Conservation (phyloP, 2,888 invertebrate species). For the Helicoverpa assulta region DNA sequence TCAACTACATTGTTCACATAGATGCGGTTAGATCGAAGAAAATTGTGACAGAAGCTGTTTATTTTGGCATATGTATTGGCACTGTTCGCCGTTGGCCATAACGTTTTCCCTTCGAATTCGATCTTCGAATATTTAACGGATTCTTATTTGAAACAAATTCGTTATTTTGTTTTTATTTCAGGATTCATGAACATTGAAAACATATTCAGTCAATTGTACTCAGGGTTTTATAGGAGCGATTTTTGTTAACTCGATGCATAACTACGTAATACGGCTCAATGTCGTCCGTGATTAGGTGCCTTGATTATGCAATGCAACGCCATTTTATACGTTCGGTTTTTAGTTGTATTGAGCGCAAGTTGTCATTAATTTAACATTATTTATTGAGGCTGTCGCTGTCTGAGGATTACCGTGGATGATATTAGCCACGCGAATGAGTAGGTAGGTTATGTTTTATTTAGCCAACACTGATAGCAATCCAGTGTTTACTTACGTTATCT, state of each 20-base stretch:
- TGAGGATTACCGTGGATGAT: slow-evolving; percentile 21
- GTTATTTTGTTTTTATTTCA: slow-evolving; percentile 59
- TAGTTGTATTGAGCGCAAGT: not conserved
- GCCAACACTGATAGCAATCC: not conserved
- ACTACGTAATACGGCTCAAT: slow-evolving; percentile 61
- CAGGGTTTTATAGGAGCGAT: slow-evolving; percentile 4
- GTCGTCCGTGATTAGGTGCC: slow-evolving; percentile 61
- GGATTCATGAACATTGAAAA: slow-evolving; percentile 27
- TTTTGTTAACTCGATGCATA: slow-evolving; percentile 43
- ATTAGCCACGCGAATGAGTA: not conserved
- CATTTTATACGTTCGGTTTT: slow-evolving; percentile 49
- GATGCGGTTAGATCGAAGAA: slow-evolving; percentile 36
- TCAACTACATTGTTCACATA: slow-evolving; percentile 26
- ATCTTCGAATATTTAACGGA: slow-evolving; percentile 89
- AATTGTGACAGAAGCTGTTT: slow-evolving; percentile 42
- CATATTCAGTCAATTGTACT: slow-evolving; percentile 8
- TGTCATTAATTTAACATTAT: slow-evolving; percentile 2
- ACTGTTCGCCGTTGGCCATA: slow-evolving; percentile 78
- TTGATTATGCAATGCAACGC: slow-evolving; percentile 64
- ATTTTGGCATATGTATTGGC: slow-evolving; percentile 39
- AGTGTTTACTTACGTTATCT: not conserved
- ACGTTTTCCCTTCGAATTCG: slow-evolving; percentile 88
- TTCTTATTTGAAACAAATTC: slow-evolving; percentile 78
- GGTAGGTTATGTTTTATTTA: not conserved
- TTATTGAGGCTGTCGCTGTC: slow-evolving; percentile 7